Evolutionary conservation across 2,113 vertebrate species (phyloP).

Genomic region (Hemibagrus wyckioides): DNA sequence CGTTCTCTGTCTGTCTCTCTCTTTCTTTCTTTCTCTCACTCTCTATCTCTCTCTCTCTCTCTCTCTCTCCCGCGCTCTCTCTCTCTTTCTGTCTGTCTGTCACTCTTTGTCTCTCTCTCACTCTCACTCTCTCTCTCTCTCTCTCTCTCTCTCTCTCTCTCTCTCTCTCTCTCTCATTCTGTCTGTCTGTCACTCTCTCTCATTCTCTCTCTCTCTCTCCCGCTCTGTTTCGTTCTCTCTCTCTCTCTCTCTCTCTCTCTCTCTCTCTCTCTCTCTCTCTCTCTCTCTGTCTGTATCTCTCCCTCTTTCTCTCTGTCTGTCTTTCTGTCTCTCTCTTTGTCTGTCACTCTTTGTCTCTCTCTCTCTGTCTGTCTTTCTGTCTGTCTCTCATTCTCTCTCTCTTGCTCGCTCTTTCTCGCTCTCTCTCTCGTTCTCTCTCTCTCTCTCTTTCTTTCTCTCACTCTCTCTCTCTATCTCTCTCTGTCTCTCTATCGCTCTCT

Average conservation of each 20-base stretch:
- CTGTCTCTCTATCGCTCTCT: slow-evolving; percentile 20
- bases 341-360: slow-evolving; percentile 40
- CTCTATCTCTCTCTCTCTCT: neutral
- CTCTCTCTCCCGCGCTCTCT: neutral
- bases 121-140: too few species aligned
- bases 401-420: neutral
- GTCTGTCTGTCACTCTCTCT: neutral
- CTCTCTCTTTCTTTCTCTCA: slow-evolving; percentile 32
- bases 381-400: neutral
- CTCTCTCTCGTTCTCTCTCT: neutral
- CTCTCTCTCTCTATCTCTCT: slow-evolving; percentile 22
- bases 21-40: slow-evolving; percentile 38
- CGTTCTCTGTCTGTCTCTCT: too few species aligned
- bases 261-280: slow-evolving; percentile 38
- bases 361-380: neutral
- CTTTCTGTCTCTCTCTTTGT: too few species aligned
- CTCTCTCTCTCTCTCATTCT: slow-evolving; percentile 27
- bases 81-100: neutral
- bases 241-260: neutral
- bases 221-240: too few species aligned
- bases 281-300: neutral
- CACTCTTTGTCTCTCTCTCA: neutral
- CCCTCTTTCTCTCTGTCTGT: neutral
- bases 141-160: slow-evolving; percentile 38
- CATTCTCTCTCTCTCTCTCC: neutral